These are phyloP conservation scores for Capreolus pygargus DNA, from an alignment of 2,113 vertebrate genomes.

Conservation along the genomic window DNA sequence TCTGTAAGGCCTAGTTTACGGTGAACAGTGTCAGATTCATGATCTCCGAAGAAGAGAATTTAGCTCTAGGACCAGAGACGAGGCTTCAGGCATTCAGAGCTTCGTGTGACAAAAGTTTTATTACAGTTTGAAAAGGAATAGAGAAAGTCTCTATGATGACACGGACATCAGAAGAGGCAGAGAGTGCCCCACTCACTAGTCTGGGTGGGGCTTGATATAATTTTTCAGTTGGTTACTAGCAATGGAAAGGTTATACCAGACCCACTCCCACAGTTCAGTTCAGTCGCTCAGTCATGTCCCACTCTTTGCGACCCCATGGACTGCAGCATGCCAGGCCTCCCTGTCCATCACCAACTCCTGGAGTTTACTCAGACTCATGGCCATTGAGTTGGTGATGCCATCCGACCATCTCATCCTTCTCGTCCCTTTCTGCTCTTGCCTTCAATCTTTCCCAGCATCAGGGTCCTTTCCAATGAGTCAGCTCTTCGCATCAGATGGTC, in stretches of 20 bases:
- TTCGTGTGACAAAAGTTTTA: not conserved
- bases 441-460: not conserved
- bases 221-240: not conserved
- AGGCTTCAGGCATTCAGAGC: not conserved
- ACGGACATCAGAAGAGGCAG: not conserved
- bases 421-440: fast-evolving
- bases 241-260: not conserved
- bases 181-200: not conserved
- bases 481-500: not conserved
- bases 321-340: fast-evolving
- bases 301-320: not conserved
- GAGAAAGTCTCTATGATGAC: not conserved
- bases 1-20: not conserved
- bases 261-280: not conserved
- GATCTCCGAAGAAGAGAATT: not conserved
- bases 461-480: not conserved
- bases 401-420: not conserved
- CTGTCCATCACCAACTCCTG: too few species aligned
- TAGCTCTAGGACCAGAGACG: not conserved
- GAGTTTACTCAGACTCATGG: too few species aligned
- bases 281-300: fast-evolving
- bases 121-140: not conserved
- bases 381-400: too few species aligned
- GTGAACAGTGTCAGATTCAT: not conserved
- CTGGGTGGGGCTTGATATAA: not conserved